Evolutionary conservation across 2,888 invertebrate species (phyloP).

Genomic region (Drosophila lacicola): DNA sequence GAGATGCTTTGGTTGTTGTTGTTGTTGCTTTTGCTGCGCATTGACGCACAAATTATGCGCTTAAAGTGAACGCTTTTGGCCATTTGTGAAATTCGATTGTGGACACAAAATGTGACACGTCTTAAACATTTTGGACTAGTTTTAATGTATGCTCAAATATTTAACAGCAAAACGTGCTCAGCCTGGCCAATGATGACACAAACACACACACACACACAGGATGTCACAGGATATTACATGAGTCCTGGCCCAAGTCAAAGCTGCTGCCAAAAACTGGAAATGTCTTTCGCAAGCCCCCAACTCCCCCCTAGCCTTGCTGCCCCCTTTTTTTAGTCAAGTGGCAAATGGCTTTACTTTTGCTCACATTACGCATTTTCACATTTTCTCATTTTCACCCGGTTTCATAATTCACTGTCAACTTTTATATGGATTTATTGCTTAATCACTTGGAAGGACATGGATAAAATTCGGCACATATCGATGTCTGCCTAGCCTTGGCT

Average conservation of each 20-base stretch:
- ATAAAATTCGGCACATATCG: constrained; percentile 54
- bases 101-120: constrained; percentile 60
- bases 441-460: constrained; percentile 76
- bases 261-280: constrained; percentile 17
- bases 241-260: constrained; percentile 11
- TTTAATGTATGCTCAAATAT: constrained; percentile 71
- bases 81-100: constrained; percentile 47
- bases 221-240: constrained; percentile 18
- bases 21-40: constrained; percentile 25
- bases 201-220: constrained; percentile 2
- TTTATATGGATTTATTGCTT: constrained; percentile 71
- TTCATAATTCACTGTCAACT: constrained; percentile 75
- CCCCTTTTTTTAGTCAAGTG: constrained; percentile 15
- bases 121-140: constrained; percentile 53
- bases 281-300: constrained; percentile 12
- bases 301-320: background rate
- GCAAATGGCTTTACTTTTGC: constrained; percentile 45
- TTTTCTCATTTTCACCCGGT: constrained; percentile 7
- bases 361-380: constrained; percentile 39
- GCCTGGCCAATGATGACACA: constrained; percentile 37
- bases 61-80: constrained; percentile 32
- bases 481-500: constrained; percentile 6
- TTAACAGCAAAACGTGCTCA: constrained; percentile 63
- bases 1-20: constrained; percentile 1
- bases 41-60: constrained; percentile 55